phyloP scores from a whole-genome alignment of 2,888 invertebrate species.

The Agrypnus murinus region DNA sequence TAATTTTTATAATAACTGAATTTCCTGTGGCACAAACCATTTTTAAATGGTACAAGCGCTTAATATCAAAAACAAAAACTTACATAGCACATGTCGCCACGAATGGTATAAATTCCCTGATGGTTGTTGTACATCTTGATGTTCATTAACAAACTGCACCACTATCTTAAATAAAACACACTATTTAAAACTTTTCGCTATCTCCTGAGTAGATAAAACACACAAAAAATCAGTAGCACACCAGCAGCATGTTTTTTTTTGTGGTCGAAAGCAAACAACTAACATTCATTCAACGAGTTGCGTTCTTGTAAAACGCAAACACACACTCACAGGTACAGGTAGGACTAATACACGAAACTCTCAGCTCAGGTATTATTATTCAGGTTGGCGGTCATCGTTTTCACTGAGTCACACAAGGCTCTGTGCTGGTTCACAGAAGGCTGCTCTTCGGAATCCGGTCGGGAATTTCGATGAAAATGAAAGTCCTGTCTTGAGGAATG shows the following conservation, averaged over 20 bases:
- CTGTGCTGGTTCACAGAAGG: constrained; percentile 48
- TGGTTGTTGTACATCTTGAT: constrained; percentile 63
- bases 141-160: constrained; percentile 17
- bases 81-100: constrained; percentile 65
- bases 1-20: constrained; percentile 16
- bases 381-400: constrained; percentile 37
- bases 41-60: neutral
- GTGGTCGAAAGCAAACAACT: constrained; percentile 11
- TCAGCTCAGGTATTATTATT: constrained; percentile 37
- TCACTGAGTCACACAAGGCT: constrained; percentile 45
- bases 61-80: constrained; percentile 53
- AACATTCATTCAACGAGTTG: no score
- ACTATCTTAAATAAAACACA: constrained; percentile 47
- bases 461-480: constrained; percentile 49
- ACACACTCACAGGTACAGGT: constrained; percentile 12
- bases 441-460: constrained; percentile 46
- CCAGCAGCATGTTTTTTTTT: constrained; percentile 26
- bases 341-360: constrained; percentile 1
- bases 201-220: constrained; percentile 21
- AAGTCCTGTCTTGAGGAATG: constrained; percentile 42
- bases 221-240: constrained; percentile 32
- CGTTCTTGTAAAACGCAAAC: neutral
- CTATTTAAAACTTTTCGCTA: neutral
- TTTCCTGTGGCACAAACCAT: constrained; percentile 8
- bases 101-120: constrained; percentile 59